Evolutionary conservation across 2,797 vertebrate genomes (phyloP).

Genomic region (Melanotaenia trifasciata): DNA sequence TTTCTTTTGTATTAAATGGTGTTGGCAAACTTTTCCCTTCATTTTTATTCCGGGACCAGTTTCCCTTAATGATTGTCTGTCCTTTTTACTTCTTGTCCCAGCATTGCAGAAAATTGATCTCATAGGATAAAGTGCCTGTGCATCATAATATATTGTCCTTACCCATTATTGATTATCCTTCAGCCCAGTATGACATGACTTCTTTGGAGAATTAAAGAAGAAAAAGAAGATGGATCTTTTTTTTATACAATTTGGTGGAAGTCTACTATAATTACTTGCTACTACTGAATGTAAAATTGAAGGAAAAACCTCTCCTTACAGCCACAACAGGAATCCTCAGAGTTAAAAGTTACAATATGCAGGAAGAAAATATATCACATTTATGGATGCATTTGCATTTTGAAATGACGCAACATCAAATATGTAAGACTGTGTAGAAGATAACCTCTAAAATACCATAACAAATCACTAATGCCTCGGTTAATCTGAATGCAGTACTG

Average conservation of each 20-base stretch:
- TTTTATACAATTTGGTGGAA: slow-evolving; percentile 37
- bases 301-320: slow-evolving; percentile 28
- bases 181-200: slow-evolving; percentile 50
- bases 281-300: slow-evolving; percentile 32
- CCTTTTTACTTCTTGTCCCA: slow-evolving; percentile 46
- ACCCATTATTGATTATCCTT: slow-evolving; percentile 71
- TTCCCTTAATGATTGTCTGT: slow-evolving; percentile 15
- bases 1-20: too few species aligned
- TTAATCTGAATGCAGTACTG: slow-evolving; percentile 32
- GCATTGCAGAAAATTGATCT: slow-evolving; percentile 45
- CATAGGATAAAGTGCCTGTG: slow-evolving; percentile 48
- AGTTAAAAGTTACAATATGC: slow-evolving; percentile 9
- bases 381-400: slow-evolving; percentile 38
- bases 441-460: slow-evolving; percentile 46
- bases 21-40: not conserved
- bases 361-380: slow-evolving; percentile 31
- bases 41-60: slow-evolving; percentile 15
- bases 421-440: slow-evolving; percentile 24
- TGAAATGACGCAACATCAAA: slow-evolving; percentile 44
- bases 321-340: slow-evolving; percentile 25
- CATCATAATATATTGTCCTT: slow-evolving; percentile 46
- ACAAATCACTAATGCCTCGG: slow-evolving; percentile 22
- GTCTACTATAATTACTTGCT: slow-evolving; percentile 44
- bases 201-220: slow-evolving; percentile 53
- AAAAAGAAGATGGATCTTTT: slow-evolving; percentile 26